These are phyloP conservation scores for Trichoplusia ni DNA, from an alignment of 1,140 invertebrate genomes.

Conservation along the genomic window DNA sequence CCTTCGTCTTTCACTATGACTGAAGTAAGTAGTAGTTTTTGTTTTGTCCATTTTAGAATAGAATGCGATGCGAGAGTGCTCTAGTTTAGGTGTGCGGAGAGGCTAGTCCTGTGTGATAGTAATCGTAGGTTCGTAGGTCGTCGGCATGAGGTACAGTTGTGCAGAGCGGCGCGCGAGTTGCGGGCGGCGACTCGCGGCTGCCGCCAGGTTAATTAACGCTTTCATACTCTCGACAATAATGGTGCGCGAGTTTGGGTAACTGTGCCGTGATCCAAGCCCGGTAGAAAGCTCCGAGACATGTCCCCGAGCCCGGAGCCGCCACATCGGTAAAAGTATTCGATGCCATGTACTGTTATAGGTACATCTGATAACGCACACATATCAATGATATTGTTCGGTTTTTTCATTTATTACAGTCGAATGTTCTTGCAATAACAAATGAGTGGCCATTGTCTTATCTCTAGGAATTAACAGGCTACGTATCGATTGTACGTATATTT, in stretches of 20 bases:
- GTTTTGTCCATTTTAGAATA: slow-evolving; percentile 20
- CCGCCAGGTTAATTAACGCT: slow-evolving; percentile 46
- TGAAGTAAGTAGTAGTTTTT: slow-evolving; percentile 70
- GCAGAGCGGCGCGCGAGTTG: slow-evolving; percentile 32
- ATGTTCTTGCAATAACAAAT: slow-evolving; percentile 55
- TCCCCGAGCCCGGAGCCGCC: slow-evolving; percentile 24
- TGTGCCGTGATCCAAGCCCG: slow-evolving; percentile 41
- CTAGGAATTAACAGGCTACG: slow-evolving; percentile 32
- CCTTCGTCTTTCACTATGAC: slow-evolving; percentile 61
- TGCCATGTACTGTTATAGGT: slow-evolving; percentile 66
- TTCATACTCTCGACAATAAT: slow-evolving; percentile 41
- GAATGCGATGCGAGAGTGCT: slow-evolving; percentile 60
- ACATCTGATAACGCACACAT: slow-evolving; percentile 59
- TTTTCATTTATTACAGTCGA: slow-evolving; percentile 53
- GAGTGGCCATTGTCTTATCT: slow-evolving; percentile 60
- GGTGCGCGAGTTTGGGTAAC: slow-evolving; percentile 51
- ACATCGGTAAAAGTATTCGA: slow-evolving; percentile 38
- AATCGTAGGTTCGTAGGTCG: slow-evolving; percentile 70
- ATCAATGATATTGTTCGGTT: slow-evolving; percentile 60
- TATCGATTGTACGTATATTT: slow-evolving; percentile 12
- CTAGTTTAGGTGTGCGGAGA: slow-evolving; percentile 48
- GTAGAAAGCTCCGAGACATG: slow-evolving; percentile 57
- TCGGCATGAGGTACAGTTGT: slow-evolving; percentile 44
- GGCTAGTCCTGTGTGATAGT: slow-evolving; percentile 50
- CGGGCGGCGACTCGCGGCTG: slow-evolving; percentile 33